Percentiles rank a stretch among this genome's conserved stretches.
Conservation (phyloP, 1,140 invertebrate species). For the Triops longicaudatus region DNA sequence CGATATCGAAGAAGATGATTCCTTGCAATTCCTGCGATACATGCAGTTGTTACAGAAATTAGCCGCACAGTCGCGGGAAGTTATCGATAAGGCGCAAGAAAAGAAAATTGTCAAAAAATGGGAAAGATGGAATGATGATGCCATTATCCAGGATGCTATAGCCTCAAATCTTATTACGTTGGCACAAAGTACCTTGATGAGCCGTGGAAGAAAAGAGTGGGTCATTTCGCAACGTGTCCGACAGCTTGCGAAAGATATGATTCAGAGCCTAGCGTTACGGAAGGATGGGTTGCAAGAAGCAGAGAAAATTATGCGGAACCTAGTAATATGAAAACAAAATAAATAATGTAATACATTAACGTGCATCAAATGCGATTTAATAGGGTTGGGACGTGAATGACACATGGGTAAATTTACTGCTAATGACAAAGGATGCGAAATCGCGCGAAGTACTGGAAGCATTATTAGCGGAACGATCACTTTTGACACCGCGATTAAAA, state of each 20-base stretch:
- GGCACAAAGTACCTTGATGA: background rate
- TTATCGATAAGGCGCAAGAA: background rate
- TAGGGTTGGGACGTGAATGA: background rate
- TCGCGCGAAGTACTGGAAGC: background rate
- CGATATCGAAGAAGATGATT: background rate
- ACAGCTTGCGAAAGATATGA: constrained; percentile 4
- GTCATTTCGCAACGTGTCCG: background rate
- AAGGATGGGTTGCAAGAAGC: background rate
- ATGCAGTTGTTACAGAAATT: background rate
- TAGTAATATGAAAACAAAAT: background rate
- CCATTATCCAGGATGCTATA: background rate
- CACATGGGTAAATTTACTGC: background rate
- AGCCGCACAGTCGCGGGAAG: background rate
- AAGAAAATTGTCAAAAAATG: constrained; percentile 6
- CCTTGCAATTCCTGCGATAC: background rate
- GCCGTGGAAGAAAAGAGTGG: background rate
- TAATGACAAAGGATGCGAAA: background rate
- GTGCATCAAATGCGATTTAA: background rate
- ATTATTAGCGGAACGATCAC: background rate
- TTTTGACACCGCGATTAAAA: background rate
- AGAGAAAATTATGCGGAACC: background rate
- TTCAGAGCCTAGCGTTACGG: background rate
- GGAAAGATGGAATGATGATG: constrained; percentile 7
- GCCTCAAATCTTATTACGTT: background rate
- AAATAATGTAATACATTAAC: too few relatives aligned